Evolutionary conservation across 2,888 invertebrate species (phyloP).

Genomic region (Pristionchus entomophagus): DNA sequence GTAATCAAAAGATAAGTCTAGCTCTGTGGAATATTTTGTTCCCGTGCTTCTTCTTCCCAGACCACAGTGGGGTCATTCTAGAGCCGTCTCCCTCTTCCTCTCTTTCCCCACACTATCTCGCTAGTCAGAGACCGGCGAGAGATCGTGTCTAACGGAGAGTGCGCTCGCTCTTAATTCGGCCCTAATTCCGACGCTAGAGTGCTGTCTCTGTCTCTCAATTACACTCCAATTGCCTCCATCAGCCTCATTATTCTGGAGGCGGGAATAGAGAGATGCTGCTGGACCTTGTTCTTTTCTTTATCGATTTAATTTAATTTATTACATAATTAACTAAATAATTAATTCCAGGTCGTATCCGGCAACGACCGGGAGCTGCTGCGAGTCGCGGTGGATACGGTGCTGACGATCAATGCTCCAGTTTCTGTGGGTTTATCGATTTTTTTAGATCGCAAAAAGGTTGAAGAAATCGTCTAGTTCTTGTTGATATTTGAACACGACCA

Average conservation of each 20-base stretch:
- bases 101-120: too few relatives aligned
- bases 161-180: not conserved
- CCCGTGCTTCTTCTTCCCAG: not conserved
- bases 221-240: not conserved
- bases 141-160: too few relatives aligned
- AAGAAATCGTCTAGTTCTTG: too few relatives aligned
- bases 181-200: too few relatives aligned
- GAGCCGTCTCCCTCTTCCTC: too few relatives aligned
- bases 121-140: too few relatives aligned
- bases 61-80: not conserved
- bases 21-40: too few relatives aligned
- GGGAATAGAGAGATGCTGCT: not conserved
- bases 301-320: not conserved
- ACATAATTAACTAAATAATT: not conserved
- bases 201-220: not conserved
- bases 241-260: not conserved
- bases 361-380: conserved; percentile 27
- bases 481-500: not conserved
- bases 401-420: conserved; percentile 46
- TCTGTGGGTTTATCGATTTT: conserved; percentile 14
- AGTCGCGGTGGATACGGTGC: conserved; percentile 22
- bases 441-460: not conserved
- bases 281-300: not conserved
- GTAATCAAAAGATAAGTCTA: too few relatives aligned
- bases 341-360: conserved; percentile 31